Base-by-base conservation (phyloP, 2,797 vertebrate genomes). In the Takifugu ocellatus region DNA sequence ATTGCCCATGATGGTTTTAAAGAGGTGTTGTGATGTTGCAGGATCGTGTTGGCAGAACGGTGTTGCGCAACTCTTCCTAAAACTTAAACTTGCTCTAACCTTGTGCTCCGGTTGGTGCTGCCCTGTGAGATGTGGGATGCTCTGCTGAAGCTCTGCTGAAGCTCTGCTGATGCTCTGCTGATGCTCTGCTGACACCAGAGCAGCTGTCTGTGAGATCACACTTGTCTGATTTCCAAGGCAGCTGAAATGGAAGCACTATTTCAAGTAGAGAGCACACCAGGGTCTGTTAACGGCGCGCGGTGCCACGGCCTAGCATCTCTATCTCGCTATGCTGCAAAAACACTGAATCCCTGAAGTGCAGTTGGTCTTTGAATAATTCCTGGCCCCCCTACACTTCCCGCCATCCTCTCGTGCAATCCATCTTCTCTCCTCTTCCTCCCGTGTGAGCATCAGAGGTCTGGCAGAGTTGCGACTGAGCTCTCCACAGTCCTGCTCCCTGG, bases 301-400 rank as follows among this genome's bases (percentile, higher is more conserved):
- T 57, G 60, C 49, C 63, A 45, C 5, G 17, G 60, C 68, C 58
- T 61, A 49, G 66, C 16, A 52, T 25, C 52, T 61, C 27, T 80
- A 33, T 72, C 51, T 49, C 55, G 33, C 56, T 56, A 33, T 31
- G 17, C 45, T 36, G 61, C 63, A 44, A 62, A 74, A 64, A 59
- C 63, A 58, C 21, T 2, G 46, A 75, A 64, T 80, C 86, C 81
- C 84, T 17, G 6, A 67, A 56, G 81, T 53, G 66, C 59, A 50
- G 66, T 50, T 61, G 4, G 21, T 54, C 62, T 79, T 79, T 84
- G 70, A 85, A 83, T 85, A 78, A 81, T 74, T 72, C 53, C 68
- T 62, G 63, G 17, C 45, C 31, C 56, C 48, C 59, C 36, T 39
- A 10, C 36, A 39, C 56, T 63, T 42, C 26, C 66, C 58, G 60